phyloP scores from a whole-genome alignment of 2,888 invertebrate genomes.

The Coleophora flavipennella region DNA sequence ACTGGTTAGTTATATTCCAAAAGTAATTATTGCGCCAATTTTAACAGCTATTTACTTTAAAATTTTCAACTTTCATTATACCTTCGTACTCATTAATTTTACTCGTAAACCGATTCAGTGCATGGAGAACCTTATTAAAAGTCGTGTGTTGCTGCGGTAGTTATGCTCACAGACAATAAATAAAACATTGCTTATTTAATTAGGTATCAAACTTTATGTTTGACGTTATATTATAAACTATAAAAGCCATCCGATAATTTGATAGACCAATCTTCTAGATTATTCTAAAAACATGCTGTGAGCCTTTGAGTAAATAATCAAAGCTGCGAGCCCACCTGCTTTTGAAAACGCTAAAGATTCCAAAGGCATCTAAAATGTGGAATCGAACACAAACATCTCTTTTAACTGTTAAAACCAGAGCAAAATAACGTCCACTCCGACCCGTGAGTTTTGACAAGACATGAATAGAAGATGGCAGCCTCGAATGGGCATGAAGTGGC shows the following conservation, averaged over 20 bases:
- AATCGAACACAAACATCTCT: neutral
- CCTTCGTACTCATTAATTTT: too few relatives aligned
- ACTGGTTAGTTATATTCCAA: too few relatives aligned
- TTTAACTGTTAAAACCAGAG: conserved; percentile 2
- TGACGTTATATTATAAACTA: neutral
- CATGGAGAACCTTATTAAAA: too few relatives aligned
- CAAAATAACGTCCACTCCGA: conserved; percentile 11
- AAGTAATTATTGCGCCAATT: too few relatives aligned
- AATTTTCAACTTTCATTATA: too few relatives aligned
- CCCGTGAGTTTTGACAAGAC: conserved; percentile 15
- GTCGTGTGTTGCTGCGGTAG: too few relatives aligned
- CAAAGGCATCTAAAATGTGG: too few relatives aligned
- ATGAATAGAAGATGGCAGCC: conserved; percentile 14
- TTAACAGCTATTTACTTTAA: too few relatives aligned
- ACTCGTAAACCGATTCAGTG: too few relatives aligned
- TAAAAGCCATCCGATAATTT: neutral
- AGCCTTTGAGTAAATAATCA: neutral
- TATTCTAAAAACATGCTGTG: too few relatives aligned
- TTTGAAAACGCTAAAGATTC: too few relatives aligned
- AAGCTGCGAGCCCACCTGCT: neutral
- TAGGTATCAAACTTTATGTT: conserved; percentile 1
- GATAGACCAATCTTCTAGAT: too few relatives aligned
- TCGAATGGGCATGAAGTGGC: conserved; percentile 2
- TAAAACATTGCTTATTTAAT: conserved; percentile 6
- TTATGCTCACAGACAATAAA: neutral